phyloP scores from a whole-genome alignment of 2,888 invertebrate genomes.

The Leptopilina drosophilae region DNA sequence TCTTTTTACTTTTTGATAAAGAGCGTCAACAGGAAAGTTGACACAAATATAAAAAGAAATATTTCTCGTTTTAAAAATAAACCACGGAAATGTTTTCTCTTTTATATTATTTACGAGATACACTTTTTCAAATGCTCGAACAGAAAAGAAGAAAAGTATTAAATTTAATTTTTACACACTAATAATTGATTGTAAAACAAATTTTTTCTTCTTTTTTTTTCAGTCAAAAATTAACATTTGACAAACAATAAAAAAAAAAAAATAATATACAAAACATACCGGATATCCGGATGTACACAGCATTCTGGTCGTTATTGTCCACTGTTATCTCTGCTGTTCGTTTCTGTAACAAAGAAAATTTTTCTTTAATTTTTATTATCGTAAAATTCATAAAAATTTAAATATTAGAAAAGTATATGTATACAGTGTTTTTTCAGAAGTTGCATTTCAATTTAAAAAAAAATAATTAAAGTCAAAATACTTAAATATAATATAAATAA shows the following conservation, averaged over 20 bases:
- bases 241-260: neutral
- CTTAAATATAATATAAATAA: too few species aligned
- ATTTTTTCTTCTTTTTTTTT: too few species aligned
- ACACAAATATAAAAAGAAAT: neutral
- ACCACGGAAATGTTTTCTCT: neutral
- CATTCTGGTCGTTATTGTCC: slow-evolving; percentile 69
- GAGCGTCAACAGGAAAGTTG: slow-evolving; percentile 3
- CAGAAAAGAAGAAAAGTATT: neutral
- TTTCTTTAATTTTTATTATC: neutral
- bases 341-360: slow-evolving; percentile 67
- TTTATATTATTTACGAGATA: too few species aligned
- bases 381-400: neutral
- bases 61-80: slow-evolving; percentile 2
- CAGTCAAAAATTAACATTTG: too few species aligned
- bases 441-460: too few species aligned
- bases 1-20: too few species aligned
- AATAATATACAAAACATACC: slow-evolving; percentile 63
- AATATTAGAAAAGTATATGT: too few species aligned
- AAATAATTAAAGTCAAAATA: too few species aligned
- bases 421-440: too few species aligned
- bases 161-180: too few species aligned
- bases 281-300: slow-evolving; percentile 70
- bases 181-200: too few species aligned
- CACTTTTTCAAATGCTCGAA: too few species aligned
- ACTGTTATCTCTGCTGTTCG: slow-evolving; percentile 67